Evolutionary conservation across 2,888 invertebrate genomes (phyloP).

Genomic region (Neelides folsomi): DNA sequence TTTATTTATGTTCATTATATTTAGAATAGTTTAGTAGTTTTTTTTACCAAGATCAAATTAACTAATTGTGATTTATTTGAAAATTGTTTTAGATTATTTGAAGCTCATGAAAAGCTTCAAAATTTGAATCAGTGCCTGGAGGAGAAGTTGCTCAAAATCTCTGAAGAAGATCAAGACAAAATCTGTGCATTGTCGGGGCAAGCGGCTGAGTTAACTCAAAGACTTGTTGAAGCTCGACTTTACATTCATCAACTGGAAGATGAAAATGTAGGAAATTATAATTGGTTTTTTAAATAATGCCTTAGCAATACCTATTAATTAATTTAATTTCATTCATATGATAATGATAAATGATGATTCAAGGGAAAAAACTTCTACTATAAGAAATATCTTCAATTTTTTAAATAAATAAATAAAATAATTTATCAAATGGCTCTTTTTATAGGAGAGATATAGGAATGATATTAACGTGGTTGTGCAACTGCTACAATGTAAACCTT

Average conservation of each 20-base stretch:
- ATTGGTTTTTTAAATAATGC: slow-evolving; percentile 1
- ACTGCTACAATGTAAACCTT: slow-evolving; percentile 84
- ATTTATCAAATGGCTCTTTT: slow-evolving; percentile 33
- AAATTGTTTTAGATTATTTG: slow-evolving; percentile 55
- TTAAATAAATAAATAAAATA: neutral
- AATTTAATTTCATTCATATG: no score
- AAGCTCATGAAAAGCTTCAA: slow-evolving; percentile 84
- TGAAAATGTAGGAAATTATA: slow-evolving; percentile 57
- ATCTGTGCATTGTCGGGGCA: slow-evolving; percentile 36
- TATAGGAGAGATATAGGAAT: slow-evolving; percentile 81
- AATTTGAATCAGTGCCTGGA: slow-evolving; percentile 88
- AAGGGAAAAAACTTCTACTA: no score
- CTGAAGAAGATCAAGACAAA: slow-evolving; percentile 81
- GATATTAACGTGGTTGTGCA: slow-evolving; percentile 89
- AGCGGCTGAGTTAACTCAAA: slow-evolving; percentile 49
- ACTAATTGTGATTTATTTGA: slow-evolving; percentile 2
- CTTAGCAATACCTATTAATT: neutral
- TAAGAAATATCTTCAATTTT: no score
- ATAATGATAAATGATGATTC: no score
- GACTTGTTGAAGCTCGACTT: slow-evolving; percentile 71
- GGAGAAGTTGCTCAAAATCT: slow-evolving; percentile 81
- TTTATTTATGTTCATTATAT: no score
- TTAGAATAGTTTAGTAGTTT: no score
- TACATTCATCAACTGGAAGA: slow-evolving; percentile 67
- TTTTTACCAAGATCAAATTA: no score